Percentiles rank a stretch among this genome's conserved stretches.
Evolutionary conservation across 2,113 vertebrate genomes (phyloP).

Genomic region (Phyllopteryx taeniolatus): DNA sequence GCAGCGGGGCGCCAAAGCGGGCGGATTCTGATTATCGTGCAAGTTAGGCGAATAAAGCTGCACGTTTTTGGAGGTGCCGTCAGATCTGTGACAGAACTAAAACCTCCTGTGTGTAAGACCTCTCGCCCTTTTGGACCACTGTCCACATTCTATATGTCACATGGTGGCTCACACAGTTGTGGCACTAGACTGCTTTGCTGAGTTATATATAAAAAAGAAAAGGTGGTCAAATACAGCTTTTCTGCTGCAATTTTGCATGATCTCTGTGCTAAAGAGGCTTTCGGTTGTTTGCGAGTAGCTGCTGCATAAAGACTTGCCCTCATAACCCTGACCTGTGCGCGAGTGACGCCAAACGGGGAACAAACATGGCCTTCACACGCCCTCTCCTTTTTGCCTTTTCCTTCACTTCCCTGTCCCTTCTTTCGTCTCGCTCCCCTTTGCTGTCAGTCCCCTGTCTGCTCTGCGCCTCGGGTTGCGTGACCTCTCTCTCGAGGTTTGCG

Average conservation of each 20-base stretch:
- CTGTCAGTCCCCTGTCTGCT: not conserved
- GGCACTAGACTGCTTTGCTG: not conserved
- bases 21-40: too few relatives aligned
- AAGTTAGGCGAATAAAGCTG: too few relatives aligned
- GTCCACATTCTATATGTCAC: too few relatives aligned
- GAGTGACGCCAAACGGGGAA: slow-evolving; percentile 33
- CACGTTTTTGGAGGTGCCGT: too few relatives aligned
- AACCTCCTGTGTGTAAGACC: too few relatives aligned
- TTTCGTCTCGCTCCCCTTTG: not conserved
- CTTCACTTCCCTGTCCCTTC: slow-evolving; percentile 4
- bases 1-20: too few relatives aligned
- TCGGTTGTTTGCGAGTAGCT: slow-evolving; percentile 47
- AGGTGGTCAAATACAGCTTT: not conserved
- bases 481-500: slow-evolving; percentile 33
- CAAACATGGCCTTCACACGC: slow-evolving; percentile 39
- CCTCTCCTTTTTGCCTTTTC: slow-evolving; percentile 13
- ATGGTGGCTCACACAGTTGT: too few relatives aligned
- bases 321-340: slow-evolving; percentile 48
- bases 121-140: too few relatives aligned
- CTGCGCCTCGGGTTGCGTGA: slow-evolving; percentile 11
- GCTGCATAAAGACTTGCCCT: slow-evolving; percentile 35
- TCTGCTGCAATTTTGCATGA: not conserved
- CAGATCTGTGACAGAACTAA: too few relatives aligned
- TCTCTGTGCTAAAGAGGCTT: not conserved
- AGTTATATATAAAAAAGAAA: not conserved